Percentiles rank a stretch among this genome's conserved stretches.
Conservation (phyloP, 2,888 invertebrate genomes). For the Electrophaes corylata region DNA sequence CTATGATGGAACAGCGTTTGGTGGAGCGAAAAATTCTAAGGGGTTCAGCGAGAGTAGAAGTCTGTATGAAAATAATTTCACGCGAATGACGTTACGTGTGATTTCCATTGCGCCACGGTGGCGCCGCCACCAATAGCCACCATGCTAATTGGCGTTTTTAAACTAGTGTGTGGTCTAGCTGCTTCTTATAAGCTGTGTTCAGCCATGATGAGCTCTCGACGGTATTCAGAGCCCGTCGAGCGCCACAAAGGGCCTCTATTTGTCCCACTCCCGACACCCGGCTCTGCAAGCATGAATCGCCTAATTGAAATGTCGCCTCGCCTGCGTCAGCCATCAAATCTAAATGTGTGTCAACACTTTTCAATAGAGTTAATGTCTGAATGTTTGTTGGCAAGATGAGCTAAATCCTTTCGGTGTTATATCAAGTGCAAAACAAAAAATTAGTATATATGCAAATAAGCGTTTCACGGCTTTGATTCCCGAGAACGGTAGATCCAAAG, state of each 20-base stretch:
- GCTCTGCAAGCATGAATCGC: slow-evolving; percentile 70
- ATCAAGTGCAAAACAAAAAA: too few species aligned
- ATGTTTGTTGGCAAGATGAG: too few species aligned
- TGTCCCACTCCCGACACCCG: slow-evolving; percentile 72
- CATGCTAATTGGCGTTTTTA: background rate
- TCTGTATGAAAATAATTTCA: too few species aligned
- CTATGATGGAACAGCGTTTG: too few species aligned
- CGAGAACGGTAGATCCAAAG: too few species aligned
- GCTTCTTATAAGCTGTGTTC: slow-evolving; percentile 31
- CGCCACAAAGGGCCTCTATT: slow-evolving; percentile 61
- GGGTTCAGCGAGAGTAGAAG: too few species aligned
- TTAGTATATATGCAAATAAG: too few species aligned
- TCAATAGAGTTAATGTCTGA: slow-evolving; percentile 28
- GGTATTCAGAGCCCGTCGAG: slow-evolving; percentile 37
- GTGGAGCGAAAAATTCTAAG: too few species aligned
- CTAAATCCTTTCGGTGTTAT: too few species aligned
- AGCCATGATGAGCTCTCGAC: slow-evolving; percentile 37
- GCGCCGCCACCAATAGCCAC: background rate
- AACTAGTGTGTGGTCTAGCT: slow-evolving; percentile 10
- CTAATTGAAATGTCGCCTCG: slow-evolving; percentile 67
- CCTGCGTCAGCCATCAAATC: slow-evolving; percentile 39
- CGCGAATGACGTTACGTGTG: too few species aligned
- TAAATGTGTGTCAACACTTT: slow-evolving; percentile 53
- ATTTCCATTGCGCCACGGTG: too few species aligned
- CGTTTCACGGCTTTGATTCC: too few species aligned